These are phyloP conservation scores for Arenaria interpres DNA, from an alignment of 2,113 vertebrate species.

Conservation along the genomic window DNA sequence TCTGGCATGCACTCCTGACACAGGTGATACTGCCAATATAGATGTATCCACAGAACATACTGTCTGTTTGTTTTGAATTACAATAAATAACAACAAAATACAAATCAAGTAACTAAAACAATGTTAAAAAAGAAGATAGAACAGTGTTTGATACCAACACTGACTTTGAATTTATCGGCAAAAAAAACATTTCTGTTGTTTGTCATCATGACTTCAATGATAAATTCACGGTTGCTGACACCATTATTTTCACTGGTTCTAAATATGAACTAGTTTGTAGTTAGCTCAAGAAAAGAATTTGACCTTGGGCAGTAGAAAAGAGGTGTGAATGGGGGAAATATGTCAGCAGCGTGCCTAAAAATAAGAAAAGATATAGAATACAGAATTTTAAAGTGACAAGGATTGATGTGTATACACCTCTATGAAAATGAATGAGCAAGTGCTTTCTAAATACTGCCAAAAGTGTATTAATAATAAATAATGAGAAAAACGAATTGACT, in stretches of 20 bases:
- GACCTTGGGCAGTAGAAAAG: neutral
- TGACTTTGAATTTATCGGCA: neutral
- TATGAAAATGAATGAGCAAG: neutral
- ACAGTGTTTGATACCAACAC: neutral
- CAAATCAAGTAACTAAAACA: neutral
- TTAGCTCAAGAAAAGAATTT: neutral
- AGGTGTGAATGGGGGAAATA: neutral
- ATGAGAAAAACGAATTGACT: neutral
- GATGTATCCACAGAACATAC: neutral
- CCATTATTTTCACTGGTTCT: neutral
- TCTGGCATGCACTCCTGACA: neutral
- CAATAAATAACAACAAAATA: neutral
- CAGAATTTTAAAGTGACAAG: neutral
- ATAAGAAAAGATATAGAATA: slow-evolving; percentile 9
- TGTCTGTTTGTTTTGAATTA: neutral
- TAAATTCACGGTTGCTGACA: neutral
- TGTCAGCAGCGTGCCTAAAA: neutral
- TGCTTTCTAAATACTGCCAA: neutral
- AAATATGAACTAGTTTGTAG: slow-evolving; percentile 9
- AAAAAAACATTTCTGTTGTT: neutral
- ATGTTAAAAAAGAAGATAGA: neutral
- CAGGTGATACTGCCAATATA: neutral
- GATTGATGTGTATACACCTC: neutral
- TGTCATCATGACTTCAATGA: neutral
- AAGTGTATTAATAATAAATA: neutral